Base-by-base conservation (phyloP, 2,888 invertebrate species). In the Polymixis lichenea region DNA sequence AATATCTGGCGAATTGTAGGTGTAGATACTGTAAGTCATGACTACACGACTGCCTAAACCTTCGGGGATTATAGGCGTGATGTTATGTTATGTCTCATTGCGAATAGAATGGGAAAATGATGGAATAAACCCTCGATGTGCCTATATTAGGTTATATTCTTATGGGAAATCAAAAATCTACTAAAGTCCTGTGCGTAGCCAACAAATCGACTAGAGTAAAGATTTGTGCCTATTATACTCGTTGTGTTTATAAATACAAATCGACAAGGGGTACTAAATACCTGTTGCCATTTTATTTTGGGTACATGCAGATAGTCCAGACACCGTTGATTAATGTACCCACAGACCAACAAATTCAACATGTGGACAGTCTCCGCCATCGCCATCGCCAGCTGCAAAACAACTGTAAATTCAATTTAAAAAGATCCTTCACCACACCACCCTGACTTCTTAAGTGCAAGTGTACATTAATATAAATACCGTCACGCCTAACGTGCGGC, bases 401-500 rank as follows among this genome's bases (percentile, higher is more conserved):
- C 56, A 53, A 49, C 49, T 17, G n/a, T 32, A 46, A 68, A 82
- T 43, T 64, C 13, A 75, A 72, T 60, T 72, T 7, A 22, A 49
- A 79, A 73, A n/a, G 13, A 17, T 56, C 55, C 25, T n/a, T 43
- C 28, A 13, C 53, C 56, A 53, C 13, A 46, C 56, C 38, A 53
- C 43, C 46, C 46, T 9, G 61, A 46, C 64, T 72, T 83, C 69
- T 73, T 73, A 81, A 73, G 70, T 82, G 81, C 56, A 68, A 76
- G 71, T 65, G 56, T 69, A 80, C 79, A 82, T 78, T 87, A 84
- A 86, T 84, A 87, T 80, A 87, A 87, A 85, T 83, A 81, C 73
- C 85, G 70, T 76, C 76, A 85, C 81, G 75, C 72, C 56, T 64
- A 56, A 60, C 78, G 84, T 68, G 72, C 76, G 66, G 58, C 86